Conservation (phyloP, 1,140 invertebrate genomes). For the Zophobas atratus region DNA sequence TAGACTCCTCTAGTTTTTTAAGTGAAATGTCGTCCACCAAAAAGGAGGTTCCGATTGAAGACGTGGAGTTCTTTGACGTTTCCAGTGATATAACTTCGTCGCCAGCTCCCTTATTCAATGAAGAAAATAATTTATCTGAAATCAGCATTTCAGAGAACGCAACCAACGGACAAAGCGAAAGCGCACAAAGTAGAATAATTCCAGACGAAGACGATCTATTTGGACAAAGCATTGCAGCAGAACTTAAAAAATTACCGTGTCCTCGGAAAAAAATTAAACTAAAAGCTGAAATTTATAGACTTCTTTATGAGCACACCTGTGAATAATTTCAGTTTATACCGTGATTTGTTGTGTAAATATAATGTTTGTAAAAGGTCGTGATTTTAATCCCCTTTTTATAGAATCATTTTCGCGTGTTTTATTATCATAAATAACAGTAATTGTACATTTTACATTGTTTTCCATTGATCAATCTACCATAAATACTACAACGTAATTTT, state of each 20-base stretch:
- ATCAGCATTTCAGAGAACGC: conserved; percentile 10
- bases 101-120: conserved; percentile 25
- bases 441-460: background rate
- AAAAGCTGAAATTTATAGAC: conserved; percentile 54
- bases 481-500: conserved; percentile 38
- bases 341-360: conserved; percentile 13
- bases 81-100: conserved; percentile 26
- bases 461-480: background rate
- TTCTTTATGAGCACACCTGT: conserved; percentile 49
- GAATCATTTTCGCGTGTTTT: conserved; percentile 7
- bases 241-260: conserved; percentile 49
- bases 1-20: conserved; percentile 15
- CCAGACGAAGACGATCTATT: conserved; percentile 55
- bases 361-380: background rate
- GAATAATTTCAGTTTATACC: conserved; percentile 13
- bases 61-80: conserved; percentile 43
- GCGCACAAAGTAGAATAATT: conserved; percentile 4
- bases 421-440: conserved; percentile 17
- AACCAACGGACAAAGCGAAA: conserved; percentile 11
- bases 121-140: conserved; percentile 14
- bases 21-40: conserved; percentile 25
- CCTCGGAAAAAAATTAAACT: conserved; percentile 52
- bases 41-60: conserved; percentile 11
- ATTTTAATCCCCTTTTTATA: background rate
- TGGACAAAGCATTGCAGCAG: conserved; percentile 52